These are phyloP conservation scores for Trichosurus vulpecula DNA, from an alignment of 2,797 vertebrate genomes.

Conservation along the genomic window DNA sequence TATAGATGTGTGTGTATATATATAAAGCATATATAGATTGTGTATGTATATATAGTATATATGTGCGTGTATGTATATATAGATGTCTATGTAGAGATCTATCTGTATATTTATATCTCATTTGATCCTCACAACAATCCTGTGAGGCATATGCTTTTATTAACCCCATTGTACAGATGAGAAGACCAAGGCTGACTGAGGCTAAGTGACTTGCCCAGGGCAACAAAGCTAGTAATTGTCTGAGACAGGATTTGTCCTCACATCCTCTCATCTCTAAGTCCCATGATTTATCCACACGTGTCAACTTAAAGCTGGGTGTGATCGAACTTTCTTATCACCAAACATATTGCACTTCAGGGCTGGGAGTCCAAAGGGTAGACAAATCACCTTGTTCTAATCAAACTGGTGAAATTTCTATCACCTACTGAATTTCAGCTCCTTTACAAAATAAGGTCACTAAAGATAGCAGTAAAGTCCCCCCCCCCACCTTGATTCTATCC, in stretches of 20 bases:
- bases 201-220: background rate
- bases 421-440: constrained; percentile 40
- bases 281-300: background rate
- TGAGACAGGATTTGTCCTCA: background rate
- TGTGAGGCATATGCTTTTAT: background rate
- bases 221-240: background rate
- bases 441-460: constrained; percentile 29
- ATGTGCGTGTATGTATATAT: too few species aligned
- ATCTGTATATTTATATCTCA: background rate
- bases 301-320: constrained; percentile 8
- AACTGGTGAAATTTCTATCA: constrained; percentile 9
- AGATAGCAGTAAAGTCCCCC: background rate
- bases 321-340: background rate
- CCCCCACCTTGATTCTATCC: background rate
- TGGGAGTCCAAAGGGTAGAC: constrained; percentile 8
- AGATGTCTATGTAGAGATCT: background rate
- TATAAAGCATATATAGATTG: too few species aligned
- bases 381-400: constrained; percentile 41
- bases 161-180: background rate
- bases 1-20: too few species aligned
- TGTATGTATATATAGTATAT: too few species aligned
- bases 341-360: constrained; percentile 6
- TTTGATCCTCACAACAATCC: background rate
- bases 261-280: background rate
- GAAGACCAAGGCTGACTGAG: background rate